Evolutionary conservation across 2,888 invertebrate genomes (phyloP), one percentile per base, ranked within the genome.

Genomic region (Xanthorhoe spadicearia): DNA sequence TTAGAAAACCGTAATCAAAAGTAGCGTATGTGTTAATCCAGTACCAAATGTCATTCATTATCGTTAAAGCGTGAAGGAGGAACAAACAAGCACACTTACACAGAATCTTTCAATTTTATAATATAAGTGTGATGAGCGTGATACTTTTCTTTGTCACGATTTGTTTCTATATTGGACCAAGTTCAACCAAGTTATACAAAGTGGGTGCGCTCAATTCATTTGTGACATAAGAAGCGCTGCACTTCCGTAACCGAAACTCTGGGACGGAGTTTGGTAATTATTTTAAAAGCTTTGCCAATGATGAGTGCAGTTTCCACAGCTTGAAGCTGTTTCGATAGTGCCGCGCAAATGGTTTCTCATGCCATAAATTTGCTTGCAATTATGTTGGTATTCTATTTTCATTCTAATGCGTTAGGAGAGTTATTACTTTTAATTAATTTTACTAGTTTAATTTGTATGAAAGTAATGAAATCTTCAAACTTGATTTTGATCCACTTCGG

Each of bases 281-380:
- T 52, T 56, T 48, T 61, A 48, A 61, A 65, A 65, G 56, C 32
- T 51, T 64, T 32, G 23, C 49, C 49, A 50, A 49, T 64, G 58
- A 54, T 6, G 23, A 17, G 50, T 59, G n/a, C 6, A 35, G 53
- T 64, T 50, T 59, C 55, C 50, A 55, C 43, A 54, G 48, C 54
- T 49, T 61, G 18, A 1, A 15, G 28, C 43, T 51, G 43, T 51
- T 56, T 51, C 18, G 38, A 55, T 23, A 23, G 56, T 43, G 49
- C 19, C 18, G 56, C 50, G 62, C 56, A 43, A 51, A 57, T 46
- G 51, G 51, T 57, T 57, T 35, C 46, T 32, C 48, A 32, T 32
- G 50, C 23, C 43, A 50, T 54, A n/a, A n/a, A 50, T 50, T 61
- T 49, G 48, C 17, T 60, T 53, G 23, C 46, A 32, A 49, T 57